These are phyloP conservation scores for silkworm (Bombyx mori) DNA, from an alignment of 1,140 invertebrate species.

Conservation along the genomic window DNA sequence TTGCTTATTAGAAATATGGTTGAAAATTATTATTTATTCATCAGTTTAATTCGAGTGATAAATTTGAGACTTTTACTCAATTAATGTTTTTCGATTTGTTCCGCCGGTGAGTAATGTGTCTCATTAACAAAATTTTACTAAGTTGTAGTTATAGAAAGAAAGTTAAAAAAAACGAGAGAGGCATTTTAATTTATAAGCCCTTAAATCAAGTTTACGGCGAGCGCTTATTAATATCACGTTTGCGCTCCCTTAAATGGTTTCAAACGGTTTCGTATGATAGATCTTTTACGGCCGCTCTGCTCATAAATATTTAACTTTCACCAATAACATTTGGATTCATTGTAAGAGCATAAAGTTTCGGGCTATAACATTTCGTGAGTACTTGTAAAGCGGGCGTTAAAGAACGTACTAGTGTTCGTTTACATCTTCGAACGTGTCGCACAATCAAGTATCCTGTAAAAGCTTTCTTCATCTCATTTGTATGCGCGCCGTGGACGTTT, in stretches of 20 bases:
- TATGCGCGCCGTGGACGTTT: constrained; percentile 17
- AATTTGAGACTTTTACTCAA: no score
- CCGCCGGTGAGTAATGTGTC: no score
- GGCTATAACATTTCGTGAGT: background rate
- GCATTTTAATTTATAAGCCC: constrained; percentile 41
- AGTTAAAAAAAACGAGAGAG: constrained; percentile 31
- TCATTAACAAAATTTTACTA: no score
- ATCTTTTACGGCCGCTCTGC: constrained; percentile 18
- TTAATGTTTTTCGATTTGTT: no score
- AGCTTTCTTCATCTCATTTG: constrained; percentile 21
- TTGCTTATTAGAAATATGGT: no score
- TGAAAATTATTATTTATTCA: no score
- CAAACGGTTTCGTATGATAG: constrained; percentile 12
- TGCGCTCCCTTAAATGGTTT: constrained; percentile 32
- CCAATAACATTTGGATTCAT: constrained; percentile 14
- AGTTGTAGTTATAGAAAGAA: constrained; percentile 15
- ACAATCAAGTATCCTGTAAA: constrained; percentile 16
- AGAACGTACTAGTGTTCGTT: background rate
- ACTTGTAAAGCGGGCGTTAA: constrained; percentile 1
- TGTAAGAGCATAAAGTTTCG: background rate
- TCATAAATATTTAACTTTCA: constrained; percentile 33
- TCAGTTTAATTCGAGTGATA: no score
- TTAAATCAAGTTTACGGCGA: constrained; percentile 35
- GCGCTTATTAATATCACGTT: constrained; percentile 7
- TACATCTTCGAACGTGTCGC: constrained; percentile 3